Evolutionary conservation across 2,888 invertebrate species (phyloP).

Genomic region (Lycocerus yunnanus): DNA sequence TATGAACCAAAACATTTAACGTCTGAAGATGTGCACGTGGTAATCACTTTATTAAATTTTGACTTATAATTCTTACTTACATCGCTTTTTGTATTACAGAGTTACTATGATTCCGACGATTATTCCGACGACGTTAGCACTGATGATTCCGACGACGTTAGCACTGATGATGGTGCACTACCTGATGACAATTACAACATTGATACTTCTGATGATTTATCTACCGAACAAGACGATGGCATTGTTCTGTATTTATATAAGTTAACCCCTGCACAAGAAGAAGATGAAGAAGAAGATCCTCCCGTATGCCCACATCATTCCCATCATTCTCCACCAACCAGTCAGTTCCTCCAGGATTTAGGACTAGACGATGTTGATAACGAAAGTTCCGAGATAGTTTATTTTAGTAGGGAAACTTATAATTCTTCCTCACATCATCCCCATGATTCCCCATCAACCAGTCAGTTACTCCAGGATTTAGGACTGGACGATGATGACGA

Average conservation of each 20-base stretch:
- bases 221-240: not conserved
- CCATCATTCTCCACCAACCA: not conserved
- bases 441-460: not conserved
- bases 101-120: no score
- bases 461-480: not conserved
- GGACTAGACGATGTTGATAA: no score
- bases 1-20: not conserved
- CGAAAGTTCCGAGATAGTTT: no score
- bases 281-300: not conserved
- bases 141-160: no score
- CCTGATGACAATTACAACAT: not conserved
- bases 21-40: not conserved
- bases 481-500: no score
- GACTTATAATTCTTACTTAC: not conserved
- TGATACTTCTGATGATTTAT: not conserved
- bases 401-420: no score
- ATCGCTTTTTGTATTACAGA: no score
- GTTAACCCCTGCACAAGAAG: not conserved
- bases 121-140: no score
- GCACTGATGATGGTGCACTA: not conserved
- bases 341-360: not conserved
- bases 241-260: not conserved
- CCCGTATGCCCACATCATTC: no score
- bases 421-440: no score
- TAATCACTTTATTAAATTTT: not conserved